Conservation (phyloP, 2,888 invertebrate genomes). For the Pseudolycoriella hygida region DNA sequence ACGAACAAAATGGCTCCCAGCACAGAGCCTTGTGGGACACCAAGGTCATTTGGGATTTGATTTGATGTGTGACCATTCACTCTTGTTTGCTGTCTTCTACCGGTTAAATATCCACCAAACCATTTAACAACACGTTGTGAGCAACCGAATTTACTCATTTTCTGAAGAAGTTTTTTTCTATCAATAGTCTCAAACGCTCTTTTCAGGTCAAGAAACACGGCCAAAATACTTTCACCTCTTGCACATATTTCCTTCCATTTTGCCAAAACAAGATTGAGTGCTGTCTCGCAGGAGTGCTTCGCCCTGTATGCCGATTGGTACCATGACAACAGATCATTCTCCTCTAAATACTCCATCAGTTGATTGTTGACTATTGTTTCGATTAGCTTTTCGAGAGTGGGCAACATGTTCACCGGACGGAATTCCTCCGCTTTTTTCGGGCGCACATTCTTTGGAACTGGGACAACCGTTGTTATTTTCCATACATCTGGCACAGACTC, state of each 20-base stretch:
- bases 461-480: neutral
- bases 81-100: neutral
- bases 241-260: neutral
- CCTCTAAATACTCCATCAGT: neutral
- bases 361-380: neutral
- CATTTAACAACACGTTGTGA: neutral
- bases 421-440: neutral
- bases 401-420: neutral
- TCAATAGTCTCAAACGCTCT: neutral
- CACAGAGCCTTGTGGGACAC: neutral
- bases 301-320: neutral
- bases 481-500: neutral
- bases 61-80: neutral
- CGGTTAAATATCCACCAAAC: neutral
- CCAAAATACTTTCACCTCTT: neutral
- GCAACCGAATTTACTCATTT: too few relatives aligned
- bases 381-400: neutral
- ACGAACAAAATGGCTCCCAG: neutral
- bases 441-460: neutral
- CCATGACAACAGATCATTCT: neutral
- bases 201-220: neutral
- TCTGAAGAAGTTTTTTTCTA: neutral
- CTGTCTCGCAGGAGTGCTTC: neutral
- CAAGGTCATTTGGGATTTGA: neutral
- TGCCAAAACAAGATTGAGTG: neutral